Evolutionary conservation across 1,140 invertebrate genomes (phyloP).

Genomic region (Procambarus virginalis): DNA sequence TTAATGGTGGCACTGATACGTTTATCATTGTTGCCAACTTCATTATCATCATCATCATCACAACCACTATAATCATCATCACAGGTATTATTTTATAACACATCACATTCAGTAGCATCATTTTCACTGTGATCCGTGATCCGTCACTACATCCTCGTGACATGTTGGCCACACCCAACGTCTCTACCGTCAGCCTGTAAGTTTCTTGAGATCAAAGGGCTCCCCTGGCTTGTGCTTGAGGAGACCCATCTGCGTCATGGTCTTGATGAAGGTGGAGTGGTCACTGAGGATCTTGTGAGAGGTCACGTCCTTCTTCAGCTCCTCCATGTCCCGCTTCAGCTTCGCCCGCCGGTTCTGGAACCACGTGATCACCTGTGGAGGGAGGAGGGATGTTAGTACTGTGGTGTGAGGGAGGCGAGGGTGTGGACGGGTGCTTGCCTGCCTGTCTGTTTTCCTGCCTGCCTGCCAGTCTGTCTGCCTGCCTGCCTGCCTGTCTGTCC

Average conservation of each 20-base stretch:
- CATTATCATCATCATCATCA: not conserved
- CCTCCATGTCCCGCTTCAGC: conserved; percentile 97
- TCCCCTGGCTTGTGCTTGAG: conserved; percentile 61
- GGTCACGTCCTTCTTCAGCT: conserved; percentile 97
- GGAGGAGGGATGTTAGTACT: not conserved
- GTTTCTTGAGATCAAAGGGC: conserved; percentile 37
- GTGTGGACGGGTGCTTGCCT: not conserved
- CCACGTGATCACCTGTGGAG: conserved; percentile 96
- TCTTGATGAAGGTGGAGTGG: conserved; percentile 54
- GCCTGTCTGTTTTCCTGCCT: not conserved
- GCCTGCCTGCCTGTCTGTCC: not conserved
- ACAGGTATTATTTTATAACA: not conserved
- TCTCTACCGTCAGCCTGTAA: conserved; percentile 9
- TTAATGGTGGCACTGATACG: no score
- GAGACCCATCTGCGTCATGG: conserved; percentile 58
- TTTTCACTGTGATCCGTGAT: not conserved
- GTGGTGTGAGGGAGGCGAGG: no score
- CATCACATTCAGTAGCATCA: not conserved
- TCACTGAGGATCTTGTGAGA: conserved; percentile 59
- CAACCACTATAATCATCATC: not conserved
- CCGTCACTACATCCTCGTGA: not conserved
- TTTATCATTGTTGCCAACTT: not conserved
- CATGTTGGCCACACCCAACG: not conserved
- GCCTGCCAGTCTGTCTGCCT: no score
- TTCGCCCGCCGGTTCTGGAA: conserved; percentile 98